Evolutionary conservation across 2,797 vertebrate species (phyloP), one percentile per base, ranked within the genome.

Genomic region (Sciurus carolinensis): DNA sequence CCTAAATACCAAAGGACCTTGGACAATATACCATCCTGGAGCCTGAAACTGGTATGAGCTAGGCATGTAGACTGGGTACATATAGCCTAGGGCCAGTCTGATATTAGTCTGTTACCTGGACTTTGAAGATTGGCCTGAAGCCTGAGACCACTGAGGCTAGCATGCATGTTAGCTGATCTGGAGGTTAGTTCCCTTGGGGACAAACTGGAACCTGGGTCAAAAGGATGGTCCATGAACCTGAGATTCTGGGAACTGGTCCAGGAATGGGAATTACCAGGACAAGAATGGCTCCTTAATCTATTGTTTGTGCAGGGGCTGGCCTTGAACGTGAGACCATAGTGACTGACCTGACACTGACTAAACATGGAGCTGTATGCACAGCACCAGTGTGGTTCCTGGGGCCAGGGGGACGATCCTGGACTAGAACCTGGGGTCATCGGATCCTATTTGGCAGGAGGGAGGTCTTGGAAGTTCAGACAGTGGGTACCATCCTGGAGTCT

Each of bases 281-380:
- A 39, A 5, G 3, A n/a, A 20, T 57, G 11, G 54, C n/a, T n/a
- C n/a, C n/a, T n/a, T n/a, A n/a, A n/a, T n/a, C n/a, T n/a, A n/a
- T n/a, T n/a, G n/a, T n/a, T n/a, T n/a, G n/a, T n/a, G n/a, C n/a
- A 18, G 26, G 14, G 26, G 2, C 80, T 20, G 17, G 1, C 0
- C 17, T 33, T 39, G 10, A 64, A 39, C 26, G 5, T 33, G 39
- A 33, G 57, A 11, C 5, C 2, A 4, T 30, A 17, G 17, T 8
- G 28, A 44, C 28, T 6, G 3, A 15, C 39, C 28, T 42, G 36
- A 3, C 9, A 12, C 0, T 2, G 1, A 10, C 6, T 24, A 30
- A 11, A 30, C 4, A 5, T 30, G 10, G 17, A 30, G 9, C 5
- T 39, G 20, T 71, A 22, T 36, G 18, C n/a, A 71, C 18, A 36